Evolutionary conservation across 2,797 vertebrate species (phyloP).

Genomic region (Gymnothorax javanicus): DNA sequence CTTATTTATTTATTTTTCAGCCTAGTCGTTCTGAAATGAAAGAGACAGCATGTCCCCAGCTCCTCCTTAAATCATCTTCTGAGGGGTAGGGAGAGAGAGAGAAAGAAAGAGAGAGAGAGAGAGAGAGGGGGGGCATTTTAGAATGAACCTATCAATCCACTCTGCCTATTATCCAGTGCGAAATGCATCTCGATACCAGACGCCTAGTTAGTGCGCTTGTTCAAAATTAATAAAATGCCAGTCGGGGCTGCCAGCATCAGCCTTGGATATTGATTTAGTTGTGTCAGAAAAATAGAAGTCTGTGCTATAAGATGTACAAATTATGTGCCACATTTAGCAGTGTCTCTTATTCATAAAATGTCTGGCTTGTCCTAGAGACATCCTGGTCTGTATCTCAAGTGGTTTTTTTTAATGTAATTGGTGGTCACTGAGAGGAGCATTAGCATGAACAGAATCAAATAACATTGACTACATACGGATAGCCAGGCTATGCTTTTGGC

Average conservation of each 20-base stretch:
- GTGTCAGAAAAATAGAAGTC: constrained; percentile 79
- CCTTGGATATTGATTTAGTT: constrained; percentile 80
- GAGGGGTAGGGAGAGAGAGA: constrained; percentile 69
- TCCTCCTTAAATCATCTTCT: constrained; percentile 72
- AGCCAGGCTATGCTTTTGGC: neutral
- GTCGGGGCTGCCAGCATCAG: constrained; percentile 64
- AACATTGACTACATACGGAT: neutral
- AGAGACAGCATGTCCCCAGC: constrained; percentile 53
- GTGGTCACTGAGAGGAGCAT: neutral
- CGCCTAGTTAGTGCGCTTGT: constrained; percentile 81
- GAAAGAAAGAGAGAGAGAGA: constrained; percentile 51
- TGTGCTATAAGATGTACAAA: constrained; percentile 83
- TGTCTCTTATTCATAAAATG: constrained; percentile 73
- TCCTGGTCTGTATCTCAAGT: constrained; percentile 55
- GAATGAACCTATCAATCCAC: constrained; percentile 83
- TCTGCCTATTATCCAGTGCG: constrained; percentile 75
- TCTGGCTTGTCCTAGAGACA: constrained; percentile 63
- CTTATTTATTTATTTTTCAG: constrained; percentile 62
- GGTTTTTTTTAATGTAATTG: constrained; percentile 38
- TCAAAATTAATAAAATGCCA: constrained; percentile 81
- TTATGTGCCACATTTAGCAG: constrained; percentile 76
- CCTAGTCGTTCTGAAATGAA: constrained; percentile 41
- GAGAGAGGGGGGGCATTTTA: constrained; percentile 62
- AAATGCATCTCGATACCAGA: constrained; percentile 74
- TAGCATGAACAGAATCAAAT: neutral